These are phyloP conservation scores for Caranx ignobilis DNA, from an alignment of 2,113 vertebrate species.

Conservation along the genomic window DNA sequence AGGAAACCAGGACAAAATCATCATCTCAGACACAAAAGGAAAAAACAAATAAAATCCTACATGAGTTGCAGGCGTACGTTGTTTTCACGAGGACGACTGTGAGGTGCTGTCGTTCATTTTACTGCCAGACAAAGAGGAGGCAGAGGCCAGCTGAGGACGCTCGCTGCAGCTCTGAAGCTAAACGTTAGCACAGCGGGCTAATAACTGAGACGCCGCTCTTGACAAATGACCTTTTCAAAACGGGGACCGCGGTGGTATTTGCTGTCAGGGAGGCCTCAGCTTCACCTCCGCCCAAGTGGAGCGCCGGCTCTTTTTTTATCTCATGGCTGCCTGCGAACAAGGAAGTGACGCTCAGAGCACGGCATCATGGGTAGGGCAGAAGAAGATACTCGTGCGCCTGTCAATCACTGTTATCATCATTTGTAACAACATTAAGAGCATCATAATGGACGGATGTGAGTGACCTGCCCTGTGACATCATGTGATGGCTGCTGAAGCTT, in stretches of 20 bases:
- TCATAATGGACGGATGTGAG: too few species aligned
- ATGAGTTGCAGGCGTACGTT: too few species aligned
- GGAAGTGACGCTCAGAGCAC: neutral
- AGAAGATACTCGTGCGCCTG: neutral
- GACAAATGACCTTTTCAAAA: slow-evolving; percentile 50
- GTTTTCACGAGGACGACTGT: too few species aligned
- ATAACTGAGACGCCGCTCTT: slow-evolving; percentile 17
- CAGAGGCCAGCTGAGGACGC: slow-evolving; percentile 8
- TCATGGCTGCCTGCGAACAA: neutral
- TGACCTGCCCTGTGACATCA: too few species aligned
- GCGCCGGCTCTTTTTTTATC: too few species aligned
- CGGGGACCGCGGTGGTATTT: neutral
- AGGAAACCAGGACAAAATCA: too few species aligned
- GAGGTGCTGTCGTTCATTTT: neutral
- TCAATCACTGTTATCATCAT: neutral
- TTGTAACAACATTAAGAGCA: neutral
- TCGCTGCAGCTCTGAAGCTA: slow-evolving; percentile 12
- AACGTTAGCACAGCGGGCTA: slow-evolving; percentile 14
- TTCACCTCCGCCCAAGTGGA: slow-evolving; percentile 5
- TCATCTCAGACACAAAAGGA: too few species aligned
- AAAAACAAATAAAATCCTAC: too few species aligned
- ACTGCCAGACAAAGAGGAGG: neutral
- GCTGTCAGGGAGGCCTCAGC: neutral
- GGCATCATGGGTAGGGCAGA: neutral
- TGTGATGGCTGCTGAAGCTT: too few species aligned